These are phyloP conservation scores for Ahaetulla prasina DNA, from an alignment of 2,113 vertebrate genomes.

Conservation along the genomic window DNA sequence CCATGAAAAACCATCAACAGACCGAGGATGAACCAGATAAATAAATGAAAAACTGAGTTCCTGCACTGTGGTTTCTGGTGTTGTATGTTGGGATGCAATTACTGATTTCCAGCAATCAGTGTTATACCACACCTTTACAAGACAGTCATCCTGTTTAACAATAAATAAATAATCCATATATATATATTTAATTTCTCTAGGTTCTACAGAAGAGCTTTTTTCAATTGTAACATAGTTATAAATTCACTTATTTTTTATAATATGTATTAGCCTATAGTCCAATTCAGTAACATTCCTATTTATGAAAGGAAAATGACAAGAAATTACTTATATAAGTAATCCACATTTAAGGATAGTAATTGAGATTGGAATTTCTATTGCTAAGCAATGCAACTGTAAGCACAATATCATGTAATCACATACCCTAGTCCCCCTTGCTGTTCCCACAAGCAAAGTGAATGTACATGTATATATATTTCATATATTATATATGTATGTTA, in stretches of 20 bases:
- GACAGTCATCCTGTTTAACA: conserved; percentile 84
- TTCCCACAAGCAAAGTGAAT: background rate
- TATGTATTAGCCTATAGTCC: background rate
- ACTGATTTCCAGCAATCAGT: conserved; percentile 84
- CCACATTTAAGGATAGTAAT: background rate
- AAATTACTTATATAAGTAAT: background rate
- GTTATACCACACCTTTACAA: conserved; percentile 96
- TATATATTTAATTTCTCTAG: background rate
- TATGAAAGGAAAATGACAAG: background rate
- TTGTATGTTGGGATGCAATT: conserved; percentile 70
- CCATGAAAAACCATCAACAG: conserved; percentile 95
- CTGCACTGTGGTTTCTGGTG: conserved; percentile 71
- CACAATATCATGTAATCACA: background rate
- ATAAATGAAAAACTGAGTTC: conserved; percentile 90
- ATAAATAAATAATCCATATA: background rate
- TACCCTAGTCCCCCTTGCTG: background rate
- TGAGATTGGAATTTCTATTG: background rate
- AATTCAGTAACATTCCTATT: background rate
- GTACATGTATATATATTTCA: too few species aligned
- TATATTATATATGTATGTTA: too few species aligned
- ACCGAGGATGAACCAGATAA: conserved; percentile 94
- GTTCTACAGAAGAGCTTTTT: background rate
- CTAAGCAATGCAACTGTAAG: background rate
- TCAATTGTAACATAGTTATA: background rate
- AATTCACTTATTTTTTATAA: background rate